These are phyloP conservation scores for Orbicella faveolata DNA, from an alignment of 64 coral and sea anemone genomes.

Conservation along the genomic window DNA sequence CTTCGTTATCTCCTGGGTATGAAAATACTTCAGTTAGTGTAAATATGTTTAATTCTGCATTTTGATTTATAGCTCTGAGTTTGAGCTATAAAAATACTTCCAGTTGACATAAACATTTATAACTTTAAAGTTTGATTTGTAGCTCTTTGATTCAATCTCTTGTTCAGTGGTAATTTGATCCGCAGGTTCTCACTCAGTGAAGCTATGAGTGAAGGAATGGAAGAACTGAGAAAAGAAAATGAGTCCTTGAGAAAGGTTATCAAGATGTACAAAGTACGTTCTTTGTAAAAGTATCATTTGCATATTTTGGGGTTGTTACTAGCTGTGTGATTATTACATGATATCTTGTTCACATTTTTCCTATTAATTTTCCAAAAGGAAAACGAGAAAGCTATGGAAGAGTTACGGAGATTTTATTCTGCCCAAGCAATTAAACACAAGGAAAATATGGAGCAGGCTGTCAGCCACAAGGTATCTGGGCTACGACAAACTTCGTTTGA, in stretches of 20 bases:
- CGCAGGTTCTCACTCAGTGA: conserved; percentile 3
- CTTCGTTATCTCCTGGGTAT: conserved; percentile 19
- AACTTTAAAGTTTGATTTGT: background rate
- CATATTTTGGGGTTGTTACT: too few species aligned
- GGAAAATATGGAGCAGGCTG: conserved; percentile 31
- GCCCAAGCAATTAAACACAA: conserved; percentile 16
- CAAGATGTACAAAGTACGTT: conserved; percentile 2
- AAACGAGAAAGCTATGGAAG: conserved; percentile 23
- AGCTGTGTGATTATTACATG: too few species aligned
- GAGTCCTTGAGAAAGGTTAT: conserved; percentile 5
- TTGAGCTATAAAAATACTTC: background rate
- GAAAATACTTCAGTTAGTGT: too few species aligned
- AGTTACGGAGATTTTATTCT: conserved; percentile 10
- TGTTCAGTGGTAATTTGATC: background rate
- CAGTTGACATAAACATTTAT: background rate
- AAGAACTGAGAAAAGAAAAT: conserved; percentile 37
- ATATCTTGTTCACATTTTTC: too few species aligned
- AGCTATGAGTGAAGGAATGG: conserved; percentile 20
- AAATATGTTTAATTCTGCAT: too few species aligned
- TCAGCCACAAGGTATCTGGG: conserved; percentile 8
- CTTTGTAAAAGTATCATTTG: too few species aligned
- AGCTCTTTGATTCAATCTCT: background rate
- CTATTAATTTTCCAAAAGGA: background rate
- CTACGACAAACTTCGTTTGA: too few species aligned
- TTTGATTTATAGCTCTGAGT: too few species aligned